phyloP scores from a whole-genome alignment of 2,113 vertebrate species.

The Propithecus coquereli region DNA sequence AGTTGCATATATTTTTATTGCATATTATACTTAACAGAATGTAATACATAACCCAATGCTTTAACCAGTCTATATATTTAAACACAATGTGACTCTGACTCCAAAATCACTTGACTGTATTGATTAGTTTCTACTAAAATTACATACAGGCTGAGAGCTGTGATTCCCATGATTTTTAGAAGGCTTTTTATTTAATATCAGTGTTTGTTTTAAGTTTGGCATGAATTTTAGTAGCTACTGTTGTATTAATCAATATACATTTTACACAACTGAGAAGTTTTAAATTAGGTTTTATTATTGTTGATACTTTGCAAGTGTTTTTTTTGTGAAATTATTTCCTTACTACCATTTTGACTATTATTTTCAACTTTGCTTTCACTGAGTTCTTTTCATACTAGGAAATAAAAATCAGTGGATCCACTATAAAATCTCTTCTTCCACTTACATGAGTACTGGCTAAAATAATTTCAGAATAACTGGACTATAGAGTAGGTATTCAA shows the following conservation, averaged over 20 bases:
- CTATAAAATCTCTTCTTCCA: neutral
- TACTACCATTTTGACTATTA: neutral
- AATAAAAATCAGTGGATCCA: neutral
- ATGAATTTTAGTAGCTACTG: neutral
- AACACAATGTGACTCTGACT: neutral
- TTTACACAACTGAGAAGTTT: neutral
- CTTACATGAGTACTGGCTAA: neutral
- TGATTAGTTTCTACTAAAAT: neutral
- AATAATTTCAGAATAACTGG: neutral
- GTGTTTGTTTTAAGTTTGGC: neutral
- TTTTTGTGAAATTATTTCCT: neutral
- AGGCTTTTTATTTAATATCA: neutral
- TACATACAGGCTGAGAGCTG: neutral
- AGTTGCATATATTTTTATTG: neutral
- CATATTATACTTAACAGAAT: neutral
- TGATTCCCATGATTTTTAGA: neutral
- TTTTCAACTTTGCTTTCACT: neutral
- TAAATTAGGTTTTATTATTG: neutral
- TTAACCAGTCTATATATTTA: neutral
- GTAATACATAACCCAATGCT: neutral
- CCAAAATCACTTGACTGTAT: neutral
- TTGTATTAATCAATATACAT: neutral
- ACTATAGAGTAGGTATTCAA: neutral
- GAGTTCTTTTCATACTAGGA: neutral
- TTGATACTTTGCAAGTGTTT: neutral